Evolutionary conservation across 2,888 invertebrate genomes (phyloP).

Genomic region (Epinotia ramella): DNA sequence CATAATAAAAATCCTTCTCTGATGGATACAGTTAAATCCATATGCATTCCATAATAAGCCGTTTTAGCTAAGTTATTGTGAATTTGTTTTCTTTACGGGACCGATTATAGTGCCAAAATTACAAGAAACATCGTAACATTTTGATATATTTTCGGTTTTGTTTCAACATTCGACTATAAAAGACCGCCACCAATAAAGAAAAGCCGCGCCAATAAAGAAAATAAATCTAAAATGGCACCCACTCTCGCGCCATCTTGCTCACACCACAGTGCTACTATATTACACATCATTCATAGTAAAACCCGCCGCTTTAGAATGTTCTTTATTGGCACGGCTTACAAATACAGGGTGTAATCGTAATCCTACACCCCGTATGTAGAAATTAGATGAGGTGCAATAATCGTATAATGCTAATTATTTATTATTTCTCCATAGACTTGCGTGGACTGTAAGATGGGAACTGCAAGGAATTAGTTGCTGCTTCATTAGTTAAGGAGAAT

Average conservation of each 20-base stretch:
- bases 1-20: neutral
- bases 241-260: no score
- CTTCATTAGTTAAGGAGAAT: slow-evolving; percentile 17
- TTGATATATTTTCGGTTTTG: neutral
- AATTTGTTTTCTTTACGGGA: neutral
- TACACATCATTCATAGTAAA: no score
- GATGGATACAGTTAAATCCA: neutral
- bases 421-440: slow-evolving; percentile 62
- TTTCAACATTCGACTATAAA: no score
- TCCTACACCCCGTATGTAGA: neutral
- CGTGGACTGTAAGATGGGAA: slow-evolving; percentile 62
- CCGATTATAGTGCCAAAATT: neutral
- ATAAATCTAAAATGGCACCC: no score
- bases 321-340: neutral
- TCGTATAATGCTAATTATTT: neutral
- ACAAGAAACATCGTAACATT: neutral
- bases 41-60: slow-evolving; percentile 4
- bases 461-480: slow-evolving; percentile 48
- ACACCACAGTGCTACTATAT: no score
- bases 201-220: no score
- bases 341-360: neutral
- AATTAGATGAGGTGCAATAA: slow-evolving; percentile 9
- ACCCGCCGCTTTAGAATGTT: no score
- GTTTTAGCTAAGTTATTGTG: neutral
- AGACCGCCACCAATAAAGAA: no score